Evolutionary conservation across 64 coral and sea anemone species (phyloP).

Genomic region (Cladopsammia gracilis): DNA sequence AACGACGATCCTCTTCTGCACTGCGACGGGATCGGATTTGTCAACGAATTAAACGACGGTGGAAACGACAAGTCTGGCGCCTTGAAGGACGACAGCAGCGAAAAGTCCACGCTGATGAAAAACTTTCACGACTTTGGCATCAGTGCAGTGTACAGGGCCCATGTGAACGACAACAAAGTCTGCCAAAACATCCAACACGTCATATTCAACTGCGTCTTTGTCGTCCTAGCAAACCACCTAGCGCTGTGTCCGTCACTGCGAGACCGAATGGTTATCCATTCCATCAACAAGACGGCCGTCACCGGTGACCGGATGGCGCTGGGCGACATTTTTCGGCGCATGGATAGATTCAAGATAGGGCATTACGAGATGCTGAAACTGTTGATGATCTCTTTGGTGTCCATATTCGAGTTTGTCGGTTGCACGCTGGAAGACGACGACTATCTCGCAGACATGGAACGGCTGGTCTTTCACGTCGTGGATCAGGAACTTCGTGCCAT

Average conservation of each 20-base stretch:
- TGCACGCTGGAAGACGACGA: neutral
- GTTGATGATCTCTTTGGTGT: neutral
- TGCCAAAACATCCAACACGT: neutral
- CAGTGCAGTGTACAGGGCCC: neutral
- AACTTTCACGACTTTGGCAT: neutral
- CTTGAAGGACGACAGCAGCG: neutral
- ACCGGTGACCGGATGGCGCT: neutral
- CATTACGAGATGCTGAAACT: neutral
- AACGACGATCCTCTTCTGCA: neutral
- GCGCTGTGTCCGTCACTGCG: neutral
- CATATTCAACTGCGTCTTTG: neutral
- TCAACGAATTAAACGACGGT: neutral
- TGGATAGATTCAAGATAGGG: neutral
- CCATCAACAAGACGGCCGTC: neutral
- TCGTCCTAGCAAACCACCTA: neutral
- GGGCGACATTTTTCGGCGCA: neutral
- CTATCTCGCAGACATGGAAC: neutral
- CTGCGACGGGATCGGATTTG: neutral
- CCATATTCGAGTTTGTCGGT: neutral
- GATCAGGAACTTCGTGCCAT: neutral
- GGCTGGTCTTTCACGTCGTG: neutral
- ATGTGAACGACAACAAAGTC: neutral
- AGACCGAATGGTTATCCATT: neutral
- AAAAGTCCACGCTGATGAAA: neutral
- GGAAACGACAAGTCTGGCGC: neutral